phyloP scores from a whole-genome alignment of 2,797 vertebrate genomes.

The Lindbergichthys nudifrons region DNA sequence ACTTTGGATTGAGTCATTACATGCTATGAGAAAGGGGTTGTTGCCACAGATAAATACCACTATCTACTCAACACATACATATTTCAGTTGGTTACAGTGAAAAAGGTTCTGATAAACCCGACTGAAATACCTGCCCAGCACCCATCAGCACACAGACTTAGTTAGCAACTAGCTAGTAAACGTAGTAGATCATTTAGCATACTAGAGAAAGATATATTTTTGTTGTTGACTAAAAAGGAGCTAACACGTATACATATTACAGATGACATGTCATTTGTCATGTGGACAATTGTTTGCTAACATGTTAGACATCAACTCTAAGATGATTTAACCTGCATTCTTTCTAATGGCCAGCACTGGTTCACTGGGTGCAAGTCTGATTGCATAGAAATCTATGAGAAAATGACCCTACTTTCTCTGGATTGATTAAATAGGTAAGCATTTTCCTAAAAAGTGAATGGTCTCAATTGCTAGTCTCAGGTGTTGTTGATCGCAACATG shows the following conservation, averaged over 20 bases:
- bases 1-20: no score
- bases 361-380: no score
- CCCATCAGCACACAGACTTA: not conserved
- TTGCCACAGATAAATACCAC: not conserved
- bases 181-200: not conserved
- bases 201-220: not conserved
- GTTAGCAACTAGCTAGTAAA: not conserved
- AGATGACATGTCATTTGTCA: not conserved
- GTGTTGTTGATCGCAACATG: no score
- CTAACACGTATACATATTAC: no score
- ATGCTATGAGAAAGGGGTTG: not conserved
- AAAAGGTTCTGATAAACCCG: not conserved
- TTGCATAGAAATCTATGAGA: no score
- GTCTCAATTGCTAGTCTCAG: no score
- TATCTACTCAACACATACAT: not conserved
- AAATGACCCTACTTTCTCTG: no score
- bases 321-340: no score
- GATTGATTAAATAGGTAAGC: no score
- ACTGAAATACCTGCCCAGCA: not conserved
- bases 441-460: no score
- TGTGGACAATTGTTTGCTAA: not conserved
- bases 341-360: no score
- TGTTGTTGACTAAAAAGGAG: not conserved
- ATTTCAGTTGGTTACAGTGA: not conserved
- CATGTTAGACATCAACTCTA: conserved; percentile 1